Evolutionary conservation across 37 sponge, comb jelly and placozoan species (phyloP), one percentile per base, ranked within the genome.

Genomic region (Mnemiopsis leidyi): DNA sequence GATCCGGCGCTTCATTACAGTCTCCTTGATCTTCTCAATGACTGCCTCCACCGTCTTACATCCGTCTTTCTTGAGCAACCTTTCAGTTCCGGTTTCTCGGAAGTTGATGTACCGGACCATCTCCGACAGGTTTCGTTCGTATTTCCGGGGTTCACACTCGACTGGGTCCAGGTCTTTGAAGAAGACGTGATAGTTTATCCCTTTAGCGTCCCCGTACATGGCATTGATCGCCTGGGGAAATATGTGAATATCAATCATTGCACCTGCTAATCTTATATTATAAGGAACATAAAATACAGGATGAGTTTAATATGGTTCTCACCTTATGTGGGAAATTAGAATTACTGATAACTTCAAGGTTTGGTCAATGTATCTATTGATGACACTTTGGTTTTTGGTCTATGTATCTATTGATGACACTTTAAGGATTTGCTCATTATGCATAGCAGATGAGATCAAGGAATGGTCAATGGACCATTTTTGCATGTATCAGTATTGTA

Each of bases 121-220:
- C 39, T 93, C 92, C 3, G 88, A 23, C 40, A 94, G 94, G 39
- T 95, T 96, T 40, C 94, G 38, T 69, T 94, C 95, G 3, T 79
- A 71, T 48, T 61, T 94, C 36, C 34, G 25, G 36, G 71, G 88
- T 38, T 69, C 75, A 35, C 34, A 30, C 18, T 82, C 95, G 1
- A 93, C 18, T 1, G 96, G 96, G 37, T 97, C 94, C 13, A 97
- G 24, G 38, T 94, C 93, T 32, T 94, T 39, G 69, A 97, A 92
- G 68, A 97, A 96, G 18, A 76, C 33, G 35, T 95, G 88, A 76
- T 96, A 97, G 93, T 96, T 95, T 40, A 97, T 92, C 0, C 97
- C 97, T 68, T 95, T 94, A 32, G 67, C 26, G 79, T 97, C 95
- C 0, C 69, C 36, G 93, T 94, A 97, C 69, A 92, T 68, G 71